Conservation (phyloP, 2,113 vertebrate species). For the Genyomyrus donnyi region DNA sequence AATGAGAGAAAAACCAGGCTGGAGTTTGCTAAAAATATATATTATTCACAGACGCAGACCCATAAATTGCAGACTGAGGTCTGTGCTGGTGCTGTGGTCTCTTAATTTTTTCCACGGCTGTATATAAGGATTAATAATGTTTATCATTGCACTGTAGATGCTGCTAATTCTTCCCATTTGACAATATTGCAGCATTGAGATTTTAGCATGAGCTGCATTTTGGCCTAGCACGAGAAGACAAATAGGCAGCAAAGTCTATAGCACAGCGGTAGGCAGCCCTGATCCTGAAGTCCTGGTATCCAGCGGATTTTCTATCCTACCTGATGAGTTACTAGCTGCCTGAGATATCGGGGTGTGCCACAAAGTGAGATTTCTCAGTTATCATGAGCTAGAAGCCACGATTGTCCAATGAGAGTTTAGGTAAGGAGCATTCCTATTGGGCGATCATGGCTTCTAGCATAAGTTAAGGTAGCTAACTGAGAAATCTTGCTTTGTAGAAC, state of each 20-base stretch:
- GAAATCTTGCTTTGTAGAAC: background rate
- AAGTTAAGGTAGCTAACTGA: background rate
- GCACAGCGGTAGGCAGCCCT: background rate
- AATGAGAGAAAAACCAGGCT: background rate
- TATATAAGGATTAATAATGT: background rate
- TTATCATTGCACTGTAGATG: background rate
- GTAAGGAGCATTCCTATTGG: background rate
- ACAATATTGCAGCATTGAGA: background rate
- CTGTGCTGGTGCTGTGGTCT: too few species aligned
- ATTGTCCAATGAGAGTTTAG: background rate
- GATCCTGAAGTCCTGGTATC: background rate
- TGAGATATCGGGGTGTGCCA: background rate
- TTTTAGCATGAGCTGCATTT: background rate
- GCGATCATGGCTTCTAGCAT: background rate
- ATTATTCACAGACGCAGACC: background rate
- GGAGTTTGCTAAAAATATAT: background rate
- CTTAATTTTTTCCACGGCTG: too few species aligned
- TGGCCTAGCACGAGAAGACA: background rate
- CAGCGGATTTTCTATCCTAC: background rate
- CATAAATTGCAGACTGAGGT: too few species aligned
- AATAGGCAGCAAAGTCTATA: background rate
- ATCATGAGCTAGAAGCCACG: background rate
- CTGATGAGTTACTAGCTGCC: background rate
- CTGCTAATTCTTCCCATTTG: background rate
- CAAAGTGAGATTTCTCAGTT: background rate